Conservation (phyloP, 2,113 vertebrate species). For the Piliocolobus tephrosceles region DNA sequence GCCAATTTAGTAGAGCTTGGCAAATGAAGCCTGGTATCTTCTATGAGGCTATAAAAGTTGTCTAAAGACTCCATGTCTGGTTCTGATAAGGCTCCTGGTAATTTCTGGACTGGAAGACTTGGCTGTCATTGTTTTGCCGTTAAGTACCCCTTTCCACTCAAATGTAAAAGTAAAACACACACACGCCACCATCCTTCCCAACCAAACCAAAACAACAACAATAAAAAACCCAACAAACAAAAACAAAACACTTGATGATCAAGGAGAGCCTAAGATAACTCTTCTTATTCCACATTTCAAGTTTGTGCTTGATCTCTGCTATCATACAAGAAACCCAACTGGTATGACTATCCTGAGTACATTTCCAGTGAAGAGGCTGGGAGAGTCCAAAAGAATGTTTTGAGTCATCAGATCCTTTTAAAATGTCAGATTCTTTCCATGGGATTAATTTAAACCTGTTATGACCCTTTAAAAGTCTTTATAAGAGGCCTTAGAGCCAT, state of each 20-base stretch:
- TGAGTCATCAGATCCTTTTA: conserved; percentile 66
- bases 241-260: neutral
- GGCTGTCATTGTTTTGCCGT: neutral
- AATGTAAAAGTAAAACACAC: conserved; percentile 41
- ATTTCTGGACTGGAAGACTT: conserved; percentile 7
- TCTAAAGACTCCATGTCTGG: neutral
- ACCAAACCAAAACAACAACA: neutral
- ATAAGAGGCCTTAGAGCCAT: conserved; percentile 34
- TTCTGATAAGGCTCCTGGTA: conserved; percentile 16
- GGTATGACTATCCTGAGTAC: neutral
- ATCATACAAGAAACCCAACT: conserved; percentile 16
- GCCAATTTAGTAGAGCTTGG: neutral
- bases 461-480: conserved; percentile 57
- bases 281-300: neutral
- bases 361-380: conserved; percentile 48
- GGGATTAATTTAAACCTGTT: conserved; percentile 64
- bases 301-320: conserved; percentile 44
- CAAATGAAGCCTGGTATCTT: neutral
- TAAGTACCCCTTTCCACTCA: conserved; percentile 1
- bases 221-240: neutral
- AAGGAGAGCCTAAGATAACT: neutral
- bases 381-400: conserved; percentile 62
- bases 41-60: neutral
- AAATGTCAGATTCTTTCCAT: conserved; percentile 63
- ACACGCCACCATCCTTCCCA: neutral